These are phyloP conservation scores for Automeris io DNA, from an alignment of 2,888 invertebrate genomes.

Conservation along the genomic window DNA sequence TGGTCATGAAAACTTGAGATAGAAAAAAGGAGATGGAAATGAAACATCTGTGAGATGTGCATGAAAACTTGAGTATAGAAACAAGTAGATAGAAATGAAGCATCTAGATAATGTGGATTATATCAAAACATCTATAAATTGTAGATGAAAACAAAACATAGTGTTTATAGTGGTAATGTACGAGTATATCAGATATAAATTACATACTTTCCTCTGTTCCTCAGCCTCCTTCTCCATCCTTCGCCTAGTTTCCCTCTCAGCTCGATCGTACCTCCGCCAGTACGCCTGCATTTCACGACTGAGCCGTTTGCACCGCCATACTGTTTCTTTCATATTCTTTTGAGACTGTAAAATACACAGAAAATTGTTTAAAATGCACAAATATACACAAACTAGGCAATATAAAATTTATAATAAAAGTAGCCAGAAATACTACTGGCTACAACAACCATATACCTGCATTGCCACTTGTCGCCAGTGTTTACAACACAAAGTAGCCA, in stretches of 20 bases:
- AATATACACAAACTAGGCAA: background rate
- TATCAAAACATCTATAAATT: too few species aligned
- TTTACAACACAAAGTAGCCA: constrained; percentile 90
- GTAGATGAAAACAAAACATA: too few species aligned
- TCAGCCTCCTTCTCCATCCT: constrained; percentile 95
- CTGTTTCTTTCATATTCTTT: constrained; percentile 94
- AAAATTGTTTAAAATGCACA: background rate
- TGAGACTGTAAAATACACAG: constrained; percentile 80
- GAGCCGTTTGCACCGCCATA: constrained; percentile 92
- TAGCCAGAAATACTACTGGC: too few species aligned
- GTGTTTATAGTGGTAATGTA: too few species aligned
- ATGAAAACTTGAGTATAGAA: too few species aligned
- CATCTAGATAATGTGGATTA: too few species aligned
- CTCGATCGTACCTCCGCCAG: constrained; percentile 96
- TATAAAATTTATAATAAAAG: too few species aligned
- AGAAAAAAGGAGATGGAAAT: too few species aligned
- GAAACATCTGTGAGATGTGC: too few species aligned
- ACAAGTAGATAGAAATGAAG: too few species aligned
- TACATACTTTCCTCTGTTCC: constrained; percentile 89
- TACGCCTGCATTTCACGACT: constrained; percentile 95
- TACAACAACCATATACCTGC: constrained; percentile 90
- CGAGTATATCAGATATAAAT: too few species aligned
- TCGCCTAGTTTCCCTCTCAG: constrained; percentile 92
- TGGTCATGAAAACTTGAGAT: too few species aligned
- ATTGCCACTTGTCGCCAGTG: constrained; percentile 83